Evolutionary conservation across 1,140 invertebrate species (phyloP).

Genomic region (Leptopilina clavipes): DNA sequence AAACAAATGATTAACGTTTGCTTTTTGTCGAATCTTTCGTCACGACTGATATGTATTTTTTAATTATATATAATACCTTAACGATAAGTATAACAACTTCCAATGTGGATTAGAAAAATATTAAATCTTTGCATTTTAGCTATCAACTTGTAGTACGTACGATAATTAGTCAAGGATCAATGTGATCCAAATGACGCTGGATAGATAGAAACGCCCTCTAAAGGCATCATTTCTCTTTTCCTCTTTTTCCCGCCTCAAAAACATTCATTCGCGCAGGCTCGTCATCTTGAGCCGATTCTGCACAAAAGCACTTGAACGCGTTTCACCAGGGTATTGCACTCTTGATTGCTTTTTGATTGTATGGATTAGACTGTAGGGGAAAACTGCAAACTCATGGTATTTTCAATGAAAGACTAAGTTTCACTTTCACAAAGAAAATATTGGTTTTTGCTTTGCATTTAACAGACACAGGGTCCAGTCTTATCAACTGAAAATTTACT

Average conservation of each 20-base stretch:
- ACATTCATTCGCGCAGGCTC: slow-evolving; percentile 38
- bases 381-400: slow-evolving; percentile 21
- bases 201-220: slow-evolving; percentile 48
- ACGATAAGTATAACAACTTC: slow-evolving; percentile 75
- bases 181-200: slow-evolving; percentile 69
- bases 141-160: slow-evolving; percentile 66
- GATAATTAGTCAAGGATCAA: slow-evolving; percentile 72
- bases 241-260: slow-evolving; percentile 28
- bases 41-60: slow-evolving; percentile 36
- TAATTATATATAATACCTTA: slow-evolving; percentile 62
- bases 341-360: slow-evolving; percentile 33
- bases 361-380: neutral
- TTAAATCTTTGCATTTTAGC: slow-evolving; percentile 69
- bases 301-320: neutral
- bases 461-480: neutral
- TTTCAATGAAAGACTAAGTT: slow-evolving; percentile 3
- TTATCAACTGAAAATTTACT: neutral
- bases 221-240: slow-evolving; percentile 35
- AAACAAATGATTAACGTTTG: slow-evolving; percentile 38
- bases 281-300: slow-evolving; percentile 28
- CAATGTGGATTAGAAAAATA: slow-evolving; percentile 77
- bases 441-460: slow-evolving; percentile 4
- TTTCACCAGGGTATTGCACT: slow-evolving; percentile 1
- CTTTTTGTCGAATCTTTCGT: slow-evolving; percentile 47
- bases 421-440: neutral